Evolutionary conservation across 2,797 vertebrate species (phyloP), one percentile per base, ranked within the genome.

Genomic region (Holocentrus rufus): DNA sequence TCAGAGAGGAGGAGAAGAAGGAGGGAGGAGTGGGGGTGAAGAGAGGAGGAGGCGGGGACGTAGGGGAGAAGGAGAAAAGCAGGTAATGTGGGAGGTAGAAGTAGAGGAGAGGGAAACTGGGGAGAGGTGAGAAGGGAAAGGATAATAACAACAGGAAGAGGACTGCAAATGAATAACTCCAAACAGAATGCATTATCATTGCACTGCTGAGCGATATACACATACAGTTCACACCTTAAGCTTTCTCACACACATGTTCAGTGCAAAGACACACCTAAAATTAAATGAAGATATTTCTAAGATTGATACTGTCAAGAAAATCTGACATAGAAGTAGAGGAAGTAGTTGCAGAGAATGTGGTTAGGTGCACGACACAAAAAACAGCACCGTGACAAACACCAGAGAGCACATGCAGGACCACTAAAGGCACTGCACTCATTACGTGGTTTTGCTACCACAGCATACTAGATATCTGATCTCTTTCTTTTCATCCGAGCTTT

Each of bases 151-250:
- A 20, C 11, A 7, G 1, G 25, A 31, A 11, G 22, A 69, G 39
- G 8, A 56, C 27, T 23, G 8, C 4, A 17, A 42, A 61, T 71
- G 8, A 70, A 57, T 58, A 49, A 27, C n/a, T 49, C n/a, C 3
- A 14, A 69, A 52, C 30, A 57, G 46, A 58, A 52, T 11, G 15
- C 27, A 13, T 66, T 14, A 54, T 71, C 5, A 65, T 47, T 34
- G 60, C 1, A 53, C 1, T 31, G 13, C 10, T 61, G 23, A 69
- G 11, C 44, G 42, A 54, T 5, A 25, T 2, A 23, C 8, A 53
- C 57, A 14, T 42, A 3, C 39, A 14, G 39, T 42, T 42, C 22
- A 25, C 20, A 53, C 6, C 53, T 42, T 22, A 14, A 20, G 9
- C 15, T 5, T 17, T 50, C 17, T n/a, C 3, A 4, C 14, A 56